These are phyloP conservation scores for Ornithoptera priamus DNA, from an alignment of 2,888 invertebrate genomes.

Conservation along the genomic window DNA sequence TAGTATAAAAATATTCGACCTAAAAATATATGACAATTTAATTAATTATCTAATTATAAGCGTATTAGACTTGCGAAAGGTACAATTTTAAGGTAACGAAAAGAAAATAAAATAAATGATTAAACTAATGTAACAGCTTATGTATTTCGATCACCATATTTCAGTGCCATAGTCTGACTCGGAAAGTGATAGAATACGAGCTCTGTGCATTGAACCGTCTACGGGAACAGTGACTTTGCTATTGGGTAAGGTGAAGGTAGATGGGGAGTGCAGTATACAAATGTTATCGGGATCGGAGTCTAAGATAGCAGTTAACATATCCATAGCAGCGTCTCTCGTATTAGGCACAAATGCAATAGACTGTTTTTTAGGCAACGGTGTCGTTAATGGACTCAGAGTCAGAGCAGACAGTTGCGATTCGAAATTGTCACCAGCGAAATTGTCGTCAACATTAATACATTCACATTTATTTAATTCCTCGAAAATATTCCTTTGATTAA, in stretches of 20 bases:
- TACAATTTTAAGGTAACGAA: slow-evolving; percentile 37
- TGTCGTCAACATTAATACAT: slow-evolving; percentile 51
- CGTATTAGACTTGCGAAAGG: slow-evolving; percentile 36
- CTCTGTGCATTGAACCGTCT: slow-evolving; percentile 82
- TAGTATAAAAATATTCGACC: slow-evolving; percentile 22
- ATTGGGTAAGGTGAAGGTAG: slow-evolving; percentile 72
- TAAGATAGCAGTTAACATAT: slow-evolving; percentile 69
- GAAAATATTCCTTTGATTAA: slow-evolving; percentile 54
- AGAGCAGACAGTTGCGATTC: slow-evolving; percentile 65
- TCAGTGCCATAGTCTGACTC: slow-evolving; percentile 84
- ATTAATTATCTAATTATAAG: slow-evolving; percentile 33
- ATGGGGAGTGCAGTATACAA: slow-evolving; percentile 65
- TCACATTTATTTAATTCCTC: slow-evolving; percentile 60
- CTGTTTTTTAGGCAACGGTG: slow-evolving; percentile 68
- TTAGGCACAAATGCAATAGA: slow-evolving; percentile 65
- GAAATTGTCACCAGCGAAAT: slow-evolving; percentile 57
- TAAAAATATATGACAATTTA: slow-evolving; percentile 26
- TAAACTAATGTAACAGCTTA: slow-evolving; percentile 12
- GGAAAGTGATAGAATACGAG: slow-evolving; percentile 82
- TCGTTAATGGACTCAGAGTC: slow-evolving; percentile 68
- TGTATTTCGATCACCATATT: slow-evolving; percentile 82
- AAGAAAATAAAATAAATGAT: slow-evolving; percentile 17
- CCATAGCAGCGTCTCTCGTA: slow-evolving; percentile 62
- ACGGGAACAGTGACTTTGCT: slow-evolving; percentile 83
- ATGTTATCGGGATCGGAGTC: slow-evolving; percentile 73